A percentile compares a stretch with the other conserved stretches of the same genome.
Conservation (phyloP, 1,140 invertebrate species). For the Oryctes rhinoceros region DNA sequence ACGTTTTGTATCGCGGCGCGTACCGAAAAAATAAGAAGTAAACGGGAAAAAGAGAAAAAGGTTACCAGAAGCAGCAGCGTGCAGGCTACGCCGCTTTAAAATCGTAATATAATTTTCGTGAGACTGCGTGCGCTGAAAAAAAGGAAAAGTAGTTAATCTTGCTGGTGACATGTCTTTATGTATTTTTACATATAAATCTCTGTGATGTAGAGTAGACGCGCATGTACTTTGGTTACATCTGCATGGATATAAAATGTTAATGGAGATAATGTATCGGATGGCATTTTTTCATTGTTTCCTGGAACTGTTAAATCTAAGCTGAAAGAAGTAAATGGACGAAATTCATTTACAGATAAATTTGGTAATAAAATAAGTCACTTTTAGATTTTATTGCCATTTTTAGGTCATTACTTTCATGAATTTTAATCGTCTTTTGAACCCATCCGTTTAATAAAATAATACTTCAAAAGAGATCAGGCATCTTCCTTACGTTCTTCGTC, state of each 20-base stretch:
- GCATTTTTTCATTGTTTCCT: background rate
- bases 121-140: background rate
- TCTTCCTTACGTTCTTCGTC: no score
- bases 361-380: no score
- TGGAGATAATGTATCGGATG: background rate
- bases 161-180: background rate
- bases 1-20: conserved; percentile 1
- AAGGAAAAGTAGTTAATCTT: conserved; percentile 16
- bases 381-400: no score
- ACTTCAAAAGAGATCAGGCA: no score
- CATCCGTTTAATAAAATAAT: no score
- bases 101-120: conserved; percentile 29
- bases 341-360: no score
- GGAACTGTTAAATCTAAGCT: background rate
- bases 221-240: background rate
- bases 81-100: background rate
- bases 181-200: conserved; percentile 2
- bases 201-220: background rate
- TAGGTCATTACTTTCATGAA: no score
- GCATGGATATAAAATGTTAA: background rate
- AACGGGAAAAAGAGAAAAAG: background rate
- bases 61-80: background rate
- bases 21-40: background rate
- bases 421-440: no score
- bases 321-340: no score